phyloP scores from a whole-genome alignment of 1,140 invertebrate genomes.

The Plectus sambesii region DNA sequence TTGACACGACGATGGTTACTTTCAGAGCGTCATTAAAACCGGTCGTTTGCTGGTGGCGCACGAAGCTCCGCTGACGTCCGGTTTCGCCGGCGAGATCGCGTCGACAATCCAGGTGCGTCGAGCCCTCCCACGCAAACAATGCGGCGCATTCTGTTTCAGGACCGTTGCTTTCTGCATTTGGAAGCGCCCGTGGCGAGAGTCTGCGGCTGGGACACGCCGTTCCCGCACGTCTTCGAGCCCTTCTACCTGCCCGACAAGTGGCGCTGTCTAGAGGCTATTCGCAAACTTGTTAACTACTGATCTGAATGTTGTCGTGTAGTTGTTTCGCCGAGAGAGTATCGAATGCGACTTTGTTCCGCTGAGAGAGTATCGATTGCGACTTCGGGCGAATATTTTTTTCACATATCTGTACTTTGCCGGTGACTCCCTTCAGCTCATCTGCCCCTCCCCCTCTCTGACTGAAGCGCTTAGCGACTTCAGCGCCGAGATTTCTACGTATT shows the following conservation, averaged over 20 bases:
- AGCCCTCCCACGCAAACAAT: conserved; percentile 3
- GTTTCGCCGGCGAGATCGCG: conserved; percentile 91
- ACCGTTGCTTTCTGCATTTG: conserved; percentile 83
- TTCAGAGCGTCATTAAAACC: conserved; percentile 83
- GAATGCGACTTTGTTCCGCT: too few relatives aligned
- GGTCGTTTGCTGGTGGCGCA: conserved; percentile 79
- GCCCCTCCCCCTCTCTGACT: too few relatives aligned
- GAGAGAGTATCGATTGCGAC: too few relatives aligned
- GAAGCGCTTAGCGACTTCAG: too few relatives aligned
- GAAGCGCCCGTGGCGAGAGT: conserved; percentile 82
- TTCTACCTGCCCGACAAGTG: conserved; percentile 91
- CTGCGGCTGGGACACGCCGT: conserved; percentile 93
- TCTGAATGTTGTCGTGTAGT: too few relatives aligned
- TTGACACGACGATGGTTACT: too few relatives aligned
- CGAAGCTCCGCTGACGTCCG: conserved; percentile 85
- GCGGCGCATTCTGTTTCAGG: conserved; percentile 51
- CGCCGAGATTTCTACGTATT: too few relatives aligned
- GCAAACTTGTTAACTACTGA: conserved; percentile 63
- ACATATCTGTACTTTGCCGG: too few relatives aligned
- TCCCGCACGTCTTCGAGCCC: conserved; percentile 86
- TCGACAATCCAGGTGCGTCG: conserved; percentile 71
- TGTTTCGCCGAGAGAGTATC: too few relatives aligned
- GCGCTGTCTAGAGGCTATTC: conserved; percentile 70
- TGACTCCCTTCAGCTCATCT: too few relatives aligned
- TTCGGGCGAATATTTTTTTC: too few relatives aligned